Percentiles rank a stretch among this genome's conserved stretches.
phyloP scores from a whole-genome alignment of 2,888 invertebrate genomes.

The Petrolisthes manimaculis region DNA sequence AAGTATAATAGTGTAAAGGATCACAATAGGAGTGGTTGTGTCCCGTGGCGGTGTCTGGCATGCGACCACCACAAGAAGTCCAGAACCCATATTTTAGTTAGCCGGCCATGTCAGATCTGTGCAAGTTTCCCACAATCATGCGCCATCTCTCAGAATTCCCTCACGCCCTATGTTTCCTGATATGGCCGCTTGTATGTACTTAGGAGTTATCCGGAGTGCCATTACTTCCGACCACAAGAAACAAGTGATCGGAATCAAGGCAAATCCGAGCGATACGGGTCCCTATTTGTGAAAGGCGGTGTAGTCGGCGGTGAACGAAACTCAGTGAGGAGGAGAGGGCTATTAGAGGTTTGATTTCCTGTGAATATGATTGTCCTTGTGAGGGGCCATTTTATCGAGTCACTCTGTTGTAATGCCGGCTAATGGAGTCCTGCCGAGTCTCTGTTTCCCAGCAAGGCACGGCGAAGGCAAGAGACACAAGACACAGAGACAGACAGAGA shows the following conservation, averaged over 20 bases:
- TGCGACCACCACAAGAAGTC: constrained; percentile 12
- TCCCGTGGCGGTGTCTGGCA: constrained; percentile 23
- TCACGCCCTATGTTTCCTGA: not conserved
- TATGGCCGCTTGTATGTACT: not conserved
- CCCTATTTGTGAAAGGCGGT: not conserved
- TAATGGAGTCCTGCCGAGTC: constrained; percentile 19
- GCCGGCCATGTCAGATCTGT: constrained; percentile 22
- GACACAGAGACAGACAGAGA: not conserved
- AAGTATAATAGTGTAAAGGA: not conserved
- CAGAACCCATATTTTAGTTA: constrained; percentile 56
- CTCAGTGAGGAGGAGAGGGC: constrained; percentile 2
- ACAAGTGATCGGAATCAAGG: not conserved
- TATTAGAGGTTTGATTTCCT: constrained; percentile 57
- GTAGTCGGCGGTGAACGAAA: not conserved
- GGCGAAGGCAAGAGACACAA: not conserved
- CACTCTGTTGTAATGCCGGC: constrained; percentile 22
- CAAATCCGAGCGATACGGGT: not conserved
- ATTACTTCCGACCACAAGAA: not conserved
- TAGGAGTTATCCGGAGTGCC: not conserved
- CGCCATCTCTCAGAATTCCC: constrained; percentile 8
- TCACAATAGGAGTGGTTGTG: not conserved
- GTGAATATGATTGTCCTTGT: constrained; percentile 55
- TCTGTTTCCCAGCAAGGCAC: not conserved
- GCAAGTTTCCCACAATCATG: constrained; percentile 8
- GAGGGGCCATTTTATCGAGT: constrained; percentile 50